These are phyloP conservation scores for Noctua comes DNA, from an alignment of 2,888 invertebrate genomes.

Conservation along the genomic window DNA sequence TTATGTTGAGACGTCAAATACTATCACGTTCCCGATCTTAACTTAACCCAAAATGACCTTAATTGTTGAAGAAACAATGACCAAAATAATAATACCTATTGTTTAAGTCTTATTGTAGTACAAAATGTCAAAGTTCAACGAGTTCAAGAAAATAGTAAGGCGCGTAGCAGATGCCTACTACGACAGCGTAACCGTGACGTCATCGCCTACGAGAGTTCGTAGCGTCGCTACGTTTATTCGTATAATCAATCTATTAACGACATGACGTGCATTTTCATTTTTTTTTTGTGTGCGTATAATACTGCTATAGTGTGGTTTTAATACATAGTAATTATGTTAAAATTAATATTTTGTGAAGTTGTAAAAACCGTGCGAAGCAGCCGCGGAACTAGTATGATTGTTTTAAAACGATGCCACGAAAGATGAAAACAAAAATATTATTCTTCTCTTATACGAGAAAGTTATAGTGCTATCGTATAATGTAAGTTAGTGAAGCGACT, in stretches of 20 bases:
- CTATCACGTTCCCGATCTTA: background rate
- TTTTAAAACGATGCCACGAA: background rate
- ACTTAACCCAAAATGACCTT: background rate
- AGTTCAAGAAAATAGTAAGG: background rate
- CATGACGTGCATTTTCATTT: background rate
- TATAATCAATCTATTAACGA: constrained; percentile 18
- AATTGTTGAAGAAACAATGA: background rate
- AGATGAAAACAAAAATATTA: constrained; percentile 17
- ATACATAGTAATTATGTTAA: background rate
- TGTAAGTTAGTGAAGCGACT: constrained; percentile 21
- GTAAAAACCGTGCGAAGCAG: background rate
- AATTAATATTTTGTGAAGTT: background rate
- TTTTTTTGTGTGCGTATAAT: background rate
- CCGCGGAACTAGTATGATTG: background rate
- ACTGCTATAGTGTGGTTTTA: background rate
- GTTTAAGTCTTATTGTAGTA: background rate
- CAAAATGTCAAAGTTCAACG: background rate
- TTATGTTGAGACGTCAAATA: constrained; percentile 5
- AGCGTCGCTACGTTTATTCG: constrained; percentile 27
- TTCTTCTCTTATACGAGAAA: constrained; percentile 15
- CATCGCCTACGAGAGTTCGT: constrained; percentile 29
- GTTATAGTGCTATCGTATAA: constrained; percentile 8
- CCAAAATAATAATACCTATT: background rate
- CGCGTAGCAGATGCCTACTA: constrained; percentile 15
- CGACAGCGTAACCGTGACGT: constrained; percentile 39